Percentiles rank a stretch among this genome's conserved stretches.
Evolutionary conservation across 1,140 invertebrate species (phyloP).

Genomic region (Drosophila carrolli): DNA sequence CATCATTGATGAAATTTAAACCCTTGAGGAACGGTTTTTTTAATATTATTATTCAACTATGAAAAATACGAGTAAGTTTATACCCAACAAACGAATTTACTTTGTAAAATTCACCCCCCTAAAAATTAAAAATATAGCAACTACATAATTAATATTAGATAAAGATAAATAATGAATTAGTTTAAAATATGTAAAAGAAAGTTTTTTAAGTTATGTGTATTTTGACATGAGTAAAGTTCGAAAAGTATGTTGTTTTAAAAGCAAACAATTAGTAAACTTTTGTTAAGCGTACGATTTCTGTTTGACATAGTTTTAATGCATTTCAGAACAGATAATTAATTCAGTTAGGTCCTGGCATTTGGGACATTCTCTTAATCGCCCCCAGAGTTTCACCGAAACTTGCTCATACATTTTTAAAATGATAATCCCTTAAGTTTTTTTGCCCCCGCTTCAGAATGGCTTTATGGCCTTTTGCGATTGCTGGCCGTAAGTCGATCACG

Average conservation of each 20-base stretch:
- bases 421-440: constrained; percentile 46
- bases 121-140: too few relatives aligned
- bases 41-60: too few relatives aligned
- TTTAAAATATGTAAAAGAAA: too few relatives aligned
- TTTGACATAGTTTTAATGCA: constrained; percentile 18
- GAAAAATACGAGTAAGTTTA: too few relatives aligned
- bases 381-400: constrained; percentile 13
- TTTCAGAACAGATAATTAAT: constrained; percentile 35
- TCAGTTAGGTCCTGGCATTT: constrained; percentile 22
- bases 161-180: too few relatives aligned
- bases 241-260: too few relatives aligned
- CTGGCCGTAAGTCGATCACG: constrained; percentile 46
- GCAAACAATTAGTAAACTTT: not conserved
- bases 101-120: too few relatives aligned
- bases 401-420: constrained; percentile 40
- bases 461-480: constrained; percentile 19
- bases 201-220: too few relatives aligned
- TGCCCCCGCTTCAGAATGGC: constrained; percentile 14
- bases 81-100: too few relatives aligned
- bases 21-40: too few relatives aligned
- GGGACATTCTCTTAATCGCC: constrained; percentile 14
- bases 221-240: not conserved
- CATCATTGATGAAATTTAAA: too few relatives aligned
- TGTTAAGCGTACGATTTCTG: not conserved
- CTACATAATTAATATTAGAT: too few relatives aligned